Base-by-base conservation (phyloP, 2,797 vertebrate species). In the Aphelocoma californica region DNA sequence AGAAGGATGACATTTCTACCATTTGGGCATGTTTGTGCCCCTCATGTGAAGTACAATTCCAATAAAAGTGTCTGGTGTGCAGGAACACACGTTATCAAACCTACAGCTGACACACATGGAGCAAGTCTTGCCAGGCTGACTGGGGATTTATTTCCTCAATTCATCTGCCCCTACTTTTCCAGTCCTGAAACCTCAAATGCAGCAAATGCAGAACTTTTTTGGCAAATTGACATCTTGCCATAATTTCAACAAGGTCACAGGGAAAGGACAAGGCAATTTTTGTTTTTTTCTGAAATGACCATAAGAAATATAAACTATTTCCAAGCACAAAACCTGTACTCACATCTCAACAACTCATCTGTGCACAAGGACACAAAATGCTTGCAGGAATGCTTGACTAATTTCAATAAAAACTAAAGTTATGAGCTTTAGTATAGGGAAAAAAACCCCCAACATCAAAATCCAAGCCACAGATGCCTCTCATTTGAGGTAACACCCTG, bases 401-500 rank as follows among this genome's bases (percentile, higher is more conserved):
- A 73, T 47, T 70, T 56, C 26, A 61, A 29, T 42, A 36, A 54
- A 83, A 86, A 16, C 15, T 58, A 1, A 64, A 81, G 15, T 38
- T 45, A 16, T 6, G 10, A 44, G 7, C 13, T 61, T 82, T 58
- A 65, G 69, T 19, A 32, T 7, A 40, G 36, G 6, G 9, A 7
- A 40, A 74, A 34, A 62, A 48, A 0, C 0, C 1, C 11, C 16
- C 36, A 51, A 7, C 5, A 72, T 28, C 11, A 23, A 81, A 20
- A 29, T 73, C 18, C 60, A 67, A 70, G 72, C 2, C 32, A 7
- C 45, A 61, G 58, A 44, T 65, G 24, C 45, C 73, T 83, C 69
- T 42, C 26, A 19, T 24, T 29, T 5, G 5, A 86, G 34, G 19
- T 17, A 86, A 34, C 6, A 44, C 21, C 18, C 61, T 3, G 14